Percentiles rank a stretch among this genome's conserved stretches.
phyloP scores from a whole-genome alignment of 2,797 vertebrate genomes.

The Phyllotis vaccarum region DNA sequence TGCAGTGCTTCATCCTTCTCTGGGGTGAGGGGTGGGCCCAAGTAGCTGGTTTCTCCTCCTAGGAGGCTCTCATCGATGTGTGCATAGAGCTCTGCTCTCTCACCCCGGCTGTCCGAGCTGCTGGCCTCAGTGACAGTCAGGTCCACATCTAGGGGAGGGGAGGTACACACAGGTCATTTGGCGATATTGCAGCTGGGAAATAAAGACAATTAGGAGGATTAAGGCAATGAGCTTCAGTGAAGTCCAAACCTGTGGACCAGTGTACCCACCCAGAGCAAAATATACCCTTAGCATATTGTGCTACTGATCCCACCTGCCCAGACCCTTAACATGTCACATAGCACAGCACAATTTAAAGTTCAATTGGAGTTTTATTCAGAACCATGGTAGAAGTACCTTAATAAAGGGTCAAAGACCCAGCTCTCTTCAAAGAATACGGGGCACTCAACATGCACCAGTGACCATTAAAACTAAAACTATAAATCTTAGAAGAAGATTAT shows the following conservation, averaged over 20 bases:
- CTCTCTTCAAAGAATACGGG: background rate
- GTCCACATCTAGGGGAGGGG: conserved; percentile 89
- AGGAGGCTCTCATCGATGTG: conserved; percentile 93
- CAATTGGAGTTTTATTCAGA: background rate
- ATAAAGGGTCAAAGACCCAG: no score
- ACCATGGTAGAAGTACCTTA: background rate
- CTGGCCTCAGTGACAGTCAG: conserved; percentile 91
- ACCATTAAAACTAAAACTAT: background rate
- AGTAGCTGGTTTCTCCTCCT: conserved; percentile 90
- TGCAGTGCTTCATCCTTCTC: conserved; percentile 93
- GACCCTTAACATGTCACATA: background rate
- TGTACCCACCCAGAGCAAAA: background rate
- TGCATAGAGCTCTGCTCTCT: conserved; percentile 92
- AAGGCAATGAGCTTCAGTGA: accelerated
- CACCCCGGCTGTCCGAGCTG: conserved; percentile 93
- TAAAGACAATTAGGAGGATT: accelerated
- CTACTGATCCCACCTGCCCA: background rate
- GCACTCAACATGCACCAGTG: background rate
- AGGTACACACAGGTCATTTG: background rate
- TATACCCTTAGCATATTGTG: accelerated
- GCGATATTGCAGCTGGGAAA: accelerated
- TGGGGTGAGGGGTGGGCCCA: conserved; percentile 88
- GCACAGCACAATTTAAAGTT: background rate
- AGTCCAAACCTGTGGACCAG: background rate
- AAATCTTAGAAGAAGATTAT: background rate